A percentile compares a stretch with the other conserved stretches of the same genome.
phyloP scores from a whole-genome alignment of 2,888 invertebrate species.

The Plebejus anna region DNA sequence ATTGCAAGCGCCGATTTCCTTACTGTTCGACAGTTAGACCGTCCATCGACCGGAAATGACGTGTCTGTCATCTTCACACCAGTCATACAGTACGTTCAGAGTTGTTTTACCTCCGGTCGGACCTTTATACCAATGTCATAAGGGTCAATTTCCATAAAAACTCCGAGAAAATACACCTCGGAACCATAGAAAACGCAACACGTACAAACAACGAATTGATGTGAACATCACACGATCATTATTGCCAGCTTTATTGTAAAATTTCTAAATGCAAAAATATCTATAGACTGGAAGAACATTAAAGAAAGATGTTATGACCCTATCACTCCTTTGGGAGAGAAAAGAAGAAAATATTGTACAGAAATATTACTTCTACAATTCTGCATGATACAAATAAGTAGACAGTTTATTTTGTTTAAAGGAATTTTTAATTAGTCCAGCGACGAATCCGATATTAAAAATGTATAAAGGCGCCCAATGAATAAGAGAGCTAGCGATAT shows the following conservation, averaged over 20 bases:
- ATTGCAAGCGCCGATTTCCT: slow-evolving; percentile 50
- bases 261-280: neutral
- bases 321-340: neutral
- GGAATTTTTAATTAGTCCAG: neutral
- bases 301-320: neutral
- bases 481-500: neutral
- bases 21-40: slow-evolving; percentile 45
- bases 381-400: neutral
- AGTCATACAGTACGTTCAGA: slow-evolving; percentile 29
- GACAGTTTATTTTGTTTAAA: slow-evolving; percentile 13
- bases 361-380: neutral
- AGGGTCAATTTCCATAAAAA: neutral
- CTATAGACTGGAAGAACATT: neutral
- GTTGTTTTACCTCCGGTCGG: neutral
- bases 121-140: neutral
- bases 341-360: neutral
- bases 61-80: slow-evolving; percentile 54
- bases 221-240: slow-evolving; percentile 26
- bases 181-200: slow-evolving; percentile 35
- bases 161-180: neutral
- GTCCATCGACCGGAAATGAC: slow-evolving; percentile 56
- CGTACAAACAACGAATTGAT: slow-evolving; percentile 34
- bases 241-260: neutral
- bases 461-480: neutral
- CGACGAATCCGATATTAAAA: slow-evolving; percentile 7